These are phyloP conservation scores for Molanna angustata DNA, from an alignment of 2,888 invertebrate species.

Conservation along the genomic window DNA sequence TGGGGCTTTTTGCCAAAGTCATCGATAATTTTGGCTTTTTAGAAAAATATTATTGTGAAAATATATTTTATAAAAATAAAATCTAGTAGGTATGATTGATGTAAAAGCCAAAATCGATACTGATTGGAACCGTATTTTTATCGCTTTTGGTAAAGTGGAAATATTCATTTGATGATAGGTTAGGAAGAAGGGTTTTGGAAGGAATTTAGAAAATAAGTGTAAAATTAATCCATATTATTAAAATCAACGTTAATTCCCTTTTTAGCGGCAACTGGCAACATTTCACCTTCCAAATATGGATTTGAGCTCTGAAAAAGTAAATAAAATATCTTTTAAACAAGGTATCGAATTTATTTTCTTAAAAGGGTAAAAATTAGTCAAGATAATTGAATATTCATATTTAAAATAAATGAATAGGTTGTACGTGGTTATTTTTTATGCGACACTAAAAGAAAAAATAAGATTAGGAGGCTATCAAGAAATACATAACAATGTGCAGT, in stretches of 20 bases:
- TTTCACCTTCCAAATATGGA: constrained; percentile 82
- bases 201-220: constrained; percentile 7
- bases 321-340: too few relatives aligned
- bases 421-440: too few relatives aligned
- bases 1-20: constrained; percentile 28
- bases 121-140: too few relatives aligned
- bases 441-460: too few relatives aligned
- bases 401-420: too few relatives aligned
- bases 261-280: constrained; percentile 88
- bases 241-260: constrained; percentile 75
- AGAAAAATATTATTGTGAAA: constrained; percentile 9
- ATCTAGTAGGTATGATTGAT: constrained; percentile 10
- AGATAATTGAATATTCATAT: too few relatives aligned
- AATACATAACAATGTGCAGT: too few relatives aligned
- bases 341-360: too few relatives aligned
- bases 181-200: constrained; percentile 1
- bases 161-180: background rate
- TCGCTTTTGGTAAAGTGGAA: constrained; percentile 1
- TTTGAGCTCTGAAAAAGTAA: constrained; percentile 71
- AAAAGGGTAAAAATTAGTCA: too few relatives aligned
- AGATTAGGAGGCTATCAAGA: too few relatives aligned
- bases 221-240: constrained; percentile 31
- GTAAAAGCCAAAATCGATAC: too few relatives aligned
- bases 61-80: constrained; percentile 27
- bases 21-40: constrained; percentile 12